phyloP scores from a whole-genome alignment of 2,888 invertebrate species.

The Macrosoma leucophasiata region DNA sequence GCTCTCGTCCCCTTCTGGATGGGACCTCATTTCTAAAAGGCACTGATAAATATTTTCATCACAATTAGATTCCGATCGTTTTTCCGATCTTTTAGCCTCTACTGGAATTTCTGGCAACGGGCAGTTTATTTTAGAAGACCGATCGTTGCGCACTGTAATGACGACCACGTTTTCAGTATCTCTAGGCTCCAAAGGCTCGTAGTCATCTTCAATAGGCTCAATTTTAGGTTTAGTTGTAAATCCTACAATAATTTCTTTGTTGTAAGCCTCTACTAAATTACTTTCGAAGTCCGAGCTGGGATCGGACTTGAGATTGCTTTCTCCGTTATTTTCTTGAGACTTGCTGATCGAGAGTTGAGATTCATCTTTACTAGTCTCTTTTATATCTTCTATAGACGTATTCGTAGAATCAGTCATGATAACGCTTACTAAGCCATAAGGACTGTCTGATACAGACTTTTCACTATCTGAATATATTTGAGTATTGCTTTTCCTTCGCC shows the following conservation, averaged over 20 bases:
- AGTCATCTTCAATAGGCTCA: constrained; percentile 55
- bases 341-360: constrained; percentile 32
- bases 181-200: constrained; percentile 62
- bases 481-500: constrained; percentile 69
- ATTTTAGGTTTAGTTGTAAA: constrained; percentile 47
- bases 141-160: constrained; percentile 53
- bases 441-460: constrained; percentile 46
- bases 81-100: constrained; percentile 28
- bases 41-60: constrained; percentile 68
- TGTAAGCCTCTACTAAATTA: constrained; percentile 62
- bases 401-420: constrained; percentile 39
- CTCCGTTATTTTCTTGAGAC: constrained; percentile 36
- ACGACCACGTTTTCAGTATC: constrained; percentile 47
- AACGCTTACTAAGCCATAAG: constrained; percentile 51
- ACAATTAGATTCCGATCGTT: constrained; percentile 31
- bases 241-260: constrained; percentile 57
- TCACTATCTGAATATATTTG: constrained; percentile 60
- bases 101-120: constrained; percentile 70
- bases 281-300: constrained; percentile 58
- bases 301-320: constrained; percentile 31
- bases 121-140: constrained; percentile 61
- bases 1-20: constrained; percentile 66
- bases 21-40: constrained; percentile 63
- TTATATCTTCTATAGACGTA: constrained; percentile 24
- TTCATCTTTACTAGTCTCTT: constrained; percentile 32